These are phyloP conservation scores for Agapornis roseicollis DNA, from an alignment of 2,113 vertebrate species.

Conservation along the genomic window DNA sequence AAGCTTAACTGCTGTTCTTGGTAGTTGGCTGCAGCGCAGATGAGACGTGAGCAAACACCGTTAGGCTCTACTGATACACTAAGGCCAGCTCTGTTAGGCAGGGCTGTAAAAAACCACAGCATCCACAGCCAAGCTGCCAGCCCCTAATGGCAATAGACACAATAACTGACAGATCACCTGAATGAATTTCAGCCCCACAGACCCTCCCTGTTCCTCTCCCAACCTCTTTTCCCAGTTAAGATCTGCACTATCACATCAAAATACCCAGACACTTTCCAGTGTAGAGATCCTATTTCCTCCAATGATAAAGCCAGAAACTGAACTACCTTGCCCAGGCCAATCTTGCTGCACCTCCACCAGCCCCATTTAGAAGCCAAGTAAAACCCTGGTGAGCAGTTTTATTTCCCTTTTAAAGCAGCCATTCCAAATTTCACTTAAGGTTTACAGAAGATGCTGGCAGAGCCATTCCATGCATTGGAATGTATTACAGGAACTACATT, in stretches of 20 bases:
- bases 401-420: background rate
- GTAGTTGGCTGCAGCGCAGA: background rate
- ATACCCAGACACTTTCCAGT: background rate
- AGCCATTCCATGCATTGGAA: background rate
- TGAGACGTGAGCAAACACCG: background rate
- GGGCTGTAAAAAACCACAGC: background rate
- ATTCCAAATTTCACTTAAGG: background rate
- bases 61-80: background rate
- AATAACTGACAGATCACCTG: background rate
- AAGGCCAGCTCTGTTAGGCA: background rate
- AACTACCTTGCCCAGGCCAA: too few species aligned
- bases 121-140: background rate
- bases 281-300: background rate
- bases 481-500: background rate
- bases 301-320: background rate
- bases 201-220: background rate
- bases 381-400: background rate
- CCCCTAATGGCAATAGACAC: fast-evolving
- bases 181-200: background rate
- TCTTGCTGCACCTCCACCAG: background rate
- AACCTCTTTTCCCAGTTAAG: background rate
- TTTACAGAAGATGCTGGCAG: background rate
- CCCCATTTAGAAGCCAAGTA: background rate
- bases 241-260: background rate
- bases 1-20: background rate